Evolutionary conservation across 2,113 vertebrate species (phyloP).

Genomic region (Phasianus colchicus): DNA sequence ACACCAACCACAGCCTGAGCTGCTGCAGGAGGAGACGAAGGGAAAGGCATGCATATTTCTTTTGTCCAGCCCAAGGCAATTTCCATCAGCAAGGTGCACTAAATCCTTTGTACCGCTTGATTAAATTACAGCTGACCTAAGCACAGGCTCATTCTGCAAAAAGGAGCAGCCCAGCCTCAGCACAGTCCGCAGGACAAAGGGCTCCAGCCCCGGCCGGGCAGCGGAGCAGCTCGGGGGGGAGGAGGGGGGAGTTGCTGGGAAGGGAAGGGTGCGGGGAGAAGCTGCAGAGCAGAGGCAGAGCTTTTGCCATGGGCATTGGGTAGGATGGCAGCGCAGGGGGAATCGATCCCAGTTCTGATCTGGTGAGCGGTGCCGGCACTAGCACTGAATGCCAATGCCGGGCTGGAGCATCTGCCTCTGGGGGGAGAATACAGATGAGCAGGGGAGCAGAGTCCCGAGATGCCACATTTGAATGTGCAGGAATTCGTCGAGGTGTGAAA

Average conservation of each 20-base stretch:
- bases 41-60: not conserved
- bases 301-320: fast-evolving
- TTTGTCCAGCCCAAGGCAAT: conserved; percentile 26
- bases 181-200: fast-evolving
- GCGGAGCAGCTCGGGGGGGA: not conserved
- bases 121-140: conserved; percentile 48
- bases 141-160: not conserved
- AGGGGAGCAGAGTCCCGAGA: not conserved
- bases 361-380: not conserved
- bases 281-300: not conserved
- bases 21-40: not conserved
- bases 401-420: not conserved
- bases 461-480: not conserved
- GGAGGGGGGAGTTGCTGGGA: not conserved
- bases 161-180: not conserved
- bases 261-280: not conserved
- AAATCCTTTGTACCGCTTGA: not conserved
- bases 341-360: not conserved
- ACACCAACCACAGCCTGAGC: not conserved
- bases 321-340: not conserved
- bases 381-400: not conserved
- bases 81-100: conserved; percentile 26
- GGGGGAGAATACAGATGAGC: not conserved
- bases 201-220: fast-evolving
- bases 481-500: not conserved